phyloP scores from a whole-genome alignment of 2,113 vertebrate species.

The Rhagologus leucostigma region DNA sequence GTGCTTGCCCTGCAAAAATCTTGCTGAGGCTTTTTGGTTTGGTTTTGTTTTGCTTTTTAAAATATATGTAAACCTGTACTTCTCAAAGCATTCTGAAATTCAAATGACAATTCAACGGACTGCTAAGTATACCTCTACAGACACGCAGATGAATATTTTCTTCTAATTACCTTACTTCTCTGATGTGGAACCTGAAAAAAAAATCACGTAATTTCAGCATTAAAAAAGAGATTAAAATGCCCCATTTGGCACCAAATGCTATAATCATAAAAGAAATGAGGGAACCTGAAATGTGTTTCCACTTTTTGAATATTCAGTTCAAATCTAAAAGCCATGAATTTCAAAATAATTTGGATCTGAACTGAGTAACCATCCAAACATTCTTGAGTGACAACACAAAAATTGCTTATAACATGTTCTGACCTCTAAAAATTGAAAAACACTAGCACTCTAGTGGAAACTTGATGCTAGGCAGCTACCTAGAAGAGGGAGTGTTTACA shows the following conservation, averaged over 20 bases:
- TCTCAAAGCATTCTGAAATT: not conserved
- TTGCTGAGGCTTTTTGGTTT: not conserved
- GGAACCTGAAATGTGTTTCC: not conserved
- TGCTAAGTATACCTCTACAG: not conserved
- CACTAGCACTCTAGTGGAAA: not conserved
- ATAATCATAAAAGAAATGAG: conserved; percentile 38
- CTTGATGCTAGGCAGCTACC: not conserved
- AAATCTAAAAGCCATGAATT: not conserved
- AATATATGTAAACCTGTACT: not conserved
- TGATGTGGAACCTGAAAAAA: not conserved
- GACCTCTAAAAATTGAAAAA: not conserved
- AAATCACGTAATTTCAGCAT: not conserved
- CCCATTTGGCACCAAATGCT: conserved; percentile 54
- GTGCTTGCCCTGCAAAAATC: not conserved
- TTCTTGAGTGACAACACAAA: not conserved
- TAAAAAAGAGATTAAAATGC: conserved; percentile 49
- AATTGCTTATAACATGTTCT: not conserved
- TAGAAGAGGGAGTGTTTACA: not conserved
- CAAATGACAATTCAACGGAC: not conserved
- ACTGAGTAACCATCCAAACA: not conserved
- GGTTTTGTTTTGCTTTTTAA: not conserved
- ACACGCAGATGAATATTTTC: not conserved
- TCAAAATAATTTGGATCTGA: not conserved
- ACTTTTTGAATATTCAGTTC: not conserved
- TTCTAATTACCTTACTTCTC: conserved; percentile 24